Percentiles rank a stretch among this genome's conserved stretches.
phyloP scores from a whole-genome alignment of 2,113 vertebrate genomes.

The Balaenoptera acutorostrata region DNA sequence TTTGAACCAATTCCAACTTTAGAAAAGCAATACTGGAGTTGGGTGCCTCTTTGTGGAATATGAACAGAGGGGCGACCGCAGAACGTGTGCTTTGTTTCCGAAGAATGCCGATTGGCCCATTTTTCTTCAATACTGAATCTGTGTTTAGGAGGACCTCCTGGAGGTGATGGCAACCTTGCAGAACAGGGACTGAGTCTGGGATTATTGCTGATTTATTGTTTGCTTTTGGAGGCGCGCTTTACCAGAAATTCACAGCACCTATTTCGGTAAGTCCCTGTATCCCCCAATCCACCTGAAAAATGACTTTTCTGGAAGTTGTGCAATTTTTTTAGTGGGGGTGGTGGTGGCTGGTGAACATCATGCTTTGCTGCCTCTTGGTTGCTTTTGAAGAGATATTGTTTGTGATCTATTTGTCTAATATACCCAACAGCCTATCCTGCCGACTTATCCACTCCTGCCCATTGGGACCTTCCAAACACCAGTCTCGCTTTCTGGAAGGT shows the following conservation, averaged over 20 bases:
- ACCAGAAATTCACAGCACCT: fast-evolving
- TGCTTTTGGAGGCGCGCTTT: not conserved
- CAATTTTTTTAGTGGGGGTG: too few species aligned
- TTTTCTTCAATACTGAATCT: not conserved
- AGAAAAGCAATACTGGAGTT: fast-evolving
- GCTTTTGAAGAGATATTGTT: not conserved
- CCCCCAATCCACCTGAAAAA: fast-evolving
- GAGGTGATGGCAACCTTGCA: fast-evolving
- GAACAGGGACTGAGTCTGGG: not conserved
- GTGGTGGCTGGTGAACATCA: fast-evolving
- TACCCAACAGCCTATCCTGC: not conserved
- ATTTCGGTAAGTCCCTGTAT: not conserved
- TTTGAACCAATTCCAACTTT: not conserved
- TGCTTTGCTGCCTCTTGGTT: fast-evolving
- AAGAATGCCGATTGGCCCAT: fast-evolving
- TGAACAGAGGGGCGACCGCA: fast-evolving
- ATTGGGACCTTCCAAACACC: not conserved
- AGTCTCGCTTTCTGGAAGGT: not conserved
- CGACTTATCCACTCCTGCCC: fast-evolving
- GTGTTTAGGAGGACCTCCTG: not conserved
- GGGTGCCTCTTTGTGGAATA: too few species aligned
- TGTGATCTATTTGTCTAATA: not conserved
- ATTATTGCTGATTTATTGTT: fast-evolving
- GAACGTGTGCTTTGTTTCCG: fast-evolving
- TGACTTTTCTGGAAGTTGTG: not conserved